phyloP scores from a whole-genome alignment of 2,113 vertebrate genomes.

The Semicossyphus pulcher region DNA sequence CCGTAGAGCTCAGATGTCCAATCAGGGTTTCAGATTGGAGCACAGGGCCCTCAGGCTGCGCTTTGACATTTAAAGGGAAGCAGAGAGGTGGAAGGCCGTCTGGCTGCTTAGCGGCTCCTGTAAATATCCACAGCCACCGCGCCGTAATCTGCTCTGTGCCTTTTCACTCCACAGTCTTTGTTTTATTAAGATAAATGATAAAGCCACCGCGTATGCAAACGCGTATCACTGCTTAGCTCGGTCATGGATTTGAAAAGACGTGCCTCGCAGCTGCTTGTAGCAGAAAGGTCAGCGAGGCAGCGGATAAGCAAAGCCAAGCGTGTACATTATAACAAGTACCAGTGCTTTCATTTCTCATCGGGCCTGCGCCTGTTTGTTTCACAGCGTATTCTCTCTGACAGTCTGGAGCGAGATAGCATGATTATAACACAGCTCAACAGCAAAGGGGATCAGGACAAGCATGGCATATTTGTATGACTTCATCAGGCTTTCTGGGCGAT shows the following conservation, averaged over 20 bases:
- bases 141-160: conserved; percentile 50
- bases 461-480: conserved; percentile 61
- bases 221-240: conserved; percentile 60
- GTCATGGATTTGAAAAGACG: conserved; percentile 63
- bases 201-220: conserved; percentile 59
- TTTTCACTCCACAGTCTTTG: conserved; percentile 61
- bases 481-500: conserved; percentile 43
- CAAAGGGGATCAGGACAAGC: conserved; percentile 36
- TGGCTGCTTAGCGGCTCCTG: conserved; percentile 75
- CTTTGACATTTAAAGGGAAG: conserved; percentile 79
- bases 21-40: conserved; percentile 65
- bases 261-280: conserved; percentile 65
- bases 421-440: conserved; percentile 52
- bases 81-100: conserved; percentile 64
- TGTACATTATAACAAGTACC: conserved; percentile 64
- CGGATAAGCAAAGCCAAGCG: conserved; percentile 67
- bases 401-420: conserved; percentile 53
- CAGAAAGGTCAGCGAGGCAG: conserved; percentile 74
- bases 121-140: conserved; percentile 66
- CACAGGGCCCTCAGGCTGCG: conserved; percentile 59
- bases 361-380: conserved; percentile 52
- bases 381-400: conserved; percentile 35
- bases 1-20: conserved; percentile 67
- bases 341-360: conserved; percentile 69
- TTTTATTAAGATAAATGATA: conserved; percentile 83